phyloP scores from a whole-genome alignment of 1,140 invertebrate genomes.

The Dendrolimus kikuchii region DNA sequence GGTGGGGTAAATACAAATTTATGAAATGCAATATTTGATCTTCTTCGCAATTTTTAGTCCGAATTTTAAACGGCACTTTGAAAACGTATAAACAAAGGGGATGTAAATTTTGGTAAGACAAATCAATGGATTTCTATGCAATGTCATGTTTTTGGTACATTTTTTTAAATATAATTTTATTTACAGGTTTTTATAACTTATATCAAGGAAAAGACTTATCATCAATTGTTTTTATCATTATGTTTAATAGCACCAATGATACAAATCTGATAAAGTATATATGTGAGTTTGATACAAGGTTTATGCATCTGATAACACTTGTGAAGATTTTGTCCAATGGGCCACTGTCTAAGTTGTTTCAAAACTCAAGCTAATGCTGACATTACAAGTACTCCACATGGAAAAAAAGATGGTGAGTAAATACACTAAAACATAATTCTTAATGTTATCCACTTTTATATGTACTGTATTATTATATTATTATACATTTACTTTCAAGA shows the following conservation, averaged over 20 bases:
- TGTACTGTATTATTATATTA: too few relatives aligned
- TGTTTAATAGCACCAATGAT: constrained; percentile 53
- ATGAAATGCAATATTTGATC: too few relatives aligned
- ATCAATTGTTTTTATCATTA: constrained; percentile 46
- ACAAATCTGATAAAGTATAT: constrained; percentile 37
- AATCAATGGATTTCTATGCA: constrained; percentile 8
- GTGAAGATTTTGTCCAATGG: constrained; percentile 76
- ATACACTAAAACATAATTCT: not conserved
- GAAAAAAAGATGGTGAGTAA: constrained; percentile 77
- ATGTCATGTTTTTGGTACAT: constrained; percentile 10
- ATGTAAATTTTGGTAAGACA: constrained; percentile 11
- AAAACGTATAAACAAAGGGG: not conserved
- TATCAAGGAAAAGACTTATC: constrained; percentile 18
- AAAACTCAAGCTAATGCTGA: constrained; percentile 77
- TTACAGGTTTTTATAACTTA: constrained; percentile 32
- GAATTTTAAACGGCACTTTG: too few relatives aligned
- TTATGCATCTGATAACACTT: constrained; percentile 43
- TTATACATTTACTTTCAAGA: too few relatives aligned
- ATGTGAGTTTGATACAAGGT: constrained; percentile 32
- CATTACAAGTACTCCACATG: constrained; percentile 70
- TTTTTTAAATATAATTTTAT: constrained; percentile 10
- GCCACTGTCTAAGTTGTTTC: constrained; percentile 85
- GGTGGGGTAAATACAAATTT: too few relatives aligned
- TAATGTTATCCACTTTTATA: too few relatives aligned
- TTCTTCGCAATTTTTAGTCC: too few relatives aligned